A percentile compares a stretch with the other conserved stretches of the same genome.
These are phyloP conservation scores for Amphipoea oculea DNA, from an alignment of 2,888 invertebrate species.

Conservation along the genomic window DNA sequence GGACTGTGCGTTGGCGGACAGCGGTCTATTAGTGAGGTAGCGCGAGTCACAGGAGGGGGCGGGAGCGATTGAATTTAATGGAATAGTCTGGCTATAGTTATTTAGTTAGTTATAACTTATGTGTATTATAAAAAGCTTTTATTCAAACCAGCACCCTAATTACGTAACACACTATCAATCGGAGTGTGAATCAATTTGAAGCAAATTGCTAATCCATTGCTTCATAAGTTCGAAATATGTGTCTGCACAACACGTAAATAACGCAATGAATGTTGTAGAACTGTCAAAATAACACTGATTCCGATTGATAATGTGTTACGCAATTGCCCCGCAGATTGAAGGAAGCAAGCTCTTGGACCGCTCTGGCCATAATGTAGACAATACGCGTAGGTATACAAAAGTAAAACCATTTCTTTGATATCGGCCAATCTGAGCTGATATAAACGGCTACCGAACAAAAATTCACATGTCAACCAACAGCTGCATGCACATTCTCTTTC, in stretches of 20 bases:
- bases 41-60: constrained; percentile 45
- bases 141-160: not conserved
- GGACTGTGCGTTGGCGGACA: constrained; percentile 72
- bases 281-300: too few species aligned
- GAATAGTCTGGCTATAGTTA: not conserved
- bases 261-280: too few species aligned
- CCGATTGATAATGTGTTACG: too few species aligned
- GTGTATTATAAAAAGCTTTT: not conserved
- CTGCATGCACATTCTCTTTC: not conserved
- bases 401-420: not conserved
- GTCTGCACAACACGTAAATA: too few species aligned
- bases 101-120: not conserved
- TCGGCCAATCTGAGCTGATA: not conserved
- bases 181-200: too few species aligned
- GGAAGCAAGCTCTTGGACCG: too few species aligned
- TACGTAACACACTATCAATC: too few species aligned
- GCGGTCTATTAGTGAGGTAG: constrained; percentile 63
- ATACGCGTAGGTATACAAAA: not conserved
- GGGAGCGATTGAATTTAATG: constrained; percentile 14
- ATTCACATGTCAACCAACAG: not conserved
- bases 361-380: not conserved
- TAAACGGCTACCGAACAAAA: not conserved
- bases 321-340: not conserved
- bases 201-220: too few species aligned
- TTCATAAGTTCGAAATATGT: too few species aligned